A percentile compares a stretch with the other conserved stretches of the same genome.
Evolutionary conservation across 1,140 invertebrate genomes (phyloP).

Genomic region (Glossosoma conforme): DNA sequence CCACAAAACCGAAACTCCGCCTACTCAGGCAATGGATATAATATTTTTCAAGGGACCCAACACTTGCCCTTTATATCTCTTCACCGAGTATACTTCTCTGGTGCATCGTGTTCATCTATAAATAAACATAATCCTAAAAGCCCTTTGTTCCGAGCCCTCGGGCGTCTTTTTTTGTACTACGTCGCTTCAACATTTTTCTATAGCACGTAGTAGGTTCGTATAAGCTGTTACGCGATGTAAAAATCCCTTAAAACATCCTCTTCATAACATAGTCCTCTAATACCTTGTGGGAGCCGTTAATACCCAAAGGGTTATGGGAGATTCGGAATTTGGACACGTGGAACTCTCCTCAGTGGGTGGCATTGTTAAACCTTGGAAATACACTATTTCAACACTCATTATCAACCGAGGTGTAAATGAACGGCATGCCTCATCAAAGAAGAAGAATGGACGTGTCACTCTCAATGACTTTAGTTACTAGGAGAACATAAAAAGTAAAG

Average conservation of each 20-base stretch:
- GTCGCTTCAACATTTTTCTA: background rate
- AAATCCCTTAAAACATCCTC: background rate
- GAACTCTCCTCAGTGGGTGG: background rate
- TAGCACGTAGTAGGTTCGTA: slow-evolving; percentile 12
- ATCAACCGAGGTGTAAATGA: slow-evolving; percentile 26
- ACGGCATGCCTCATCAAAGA: slow-evolving; percentile 30
- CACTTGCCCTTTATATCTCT: slow-evolving; percentile 18
- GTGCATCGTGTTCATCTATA: slow-evolving; percentile 31
- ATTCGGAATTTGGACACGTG: slow-evolving; percentile 20
- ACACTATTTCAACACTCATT: background rate
- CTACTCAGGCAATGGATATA: slow-evolving; percentile 9
- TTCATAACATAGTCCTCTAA: slow-evolving; percentile 6
- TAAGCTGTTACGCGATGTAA: slow-evolving; percentile 1
- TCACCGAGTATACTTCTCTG: slow-evolving; percentile 16
- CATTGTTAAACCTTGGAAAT: background rate
- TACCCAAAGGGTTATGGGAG: slow-evolving; percentile 30
- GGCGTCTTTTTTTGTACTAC: background rate
- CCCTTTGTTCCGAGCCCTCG: slow-evolving; percentile 20
- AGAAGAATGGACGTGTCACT: slow-evolving; percentile 33
- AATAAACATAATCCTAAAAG: slow-evolving; percentile 32
- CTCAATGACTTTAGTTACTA: slow-evolving; percentile 30
- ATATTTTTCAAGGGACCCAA: slow-evolving; percentile 3
- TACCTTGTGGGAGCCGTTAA: slow-evolving; percentile 29
- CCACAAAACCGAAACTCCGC: slow-evolving; percentile 11
- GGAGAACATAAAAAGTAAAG: slow-evolving; percentile 18